phyloP scores from a whole-genome alignment of 2,888 invertebrate genomes.

The Aporophyla nigra region DNA sequence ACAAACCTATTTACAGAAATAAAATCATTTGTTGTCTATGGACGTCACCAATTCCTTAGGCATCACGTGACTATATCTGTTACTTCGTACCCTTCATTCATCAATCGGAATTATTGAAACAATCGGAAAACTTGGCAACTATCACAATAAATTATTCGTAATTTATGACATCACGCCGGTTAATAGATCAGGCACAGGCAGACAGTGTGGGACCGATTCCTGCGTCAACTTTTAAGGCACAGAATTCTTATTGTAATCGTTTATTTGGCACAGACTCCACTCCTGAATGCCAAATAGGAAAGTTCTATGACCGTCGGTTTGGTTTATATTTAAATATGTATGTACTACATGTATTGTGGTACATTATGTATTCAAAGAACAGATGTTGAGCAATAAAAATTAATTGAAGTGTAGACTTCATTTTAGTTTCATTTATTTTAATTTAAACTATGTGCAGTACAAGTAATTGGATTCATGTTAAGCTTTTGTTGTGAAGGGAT shows the following conservation, averaged over 20 bases:
- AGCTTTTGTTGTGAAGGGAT: neutral
- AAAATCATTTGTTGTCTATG: too few species aligned
- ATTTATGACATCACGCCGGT: conserved; percentile 80
- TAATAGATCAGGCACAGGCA: conserved; percentile 82
- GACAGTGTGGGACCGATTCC: conserved; percentile 86
- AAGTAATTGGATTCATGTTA: conserved; percentile 23
- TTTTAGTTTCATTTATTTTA: conserved; percentile 53
- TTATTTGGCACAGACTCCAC: conserved; percentile 86
- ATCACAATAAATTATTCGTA: conserved; percentile 64
- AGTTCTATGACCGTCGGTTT: conserved; percentile 85
- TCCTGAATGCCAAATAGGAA: conserved; percentile 87
- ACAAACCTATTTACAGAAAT: too few species aligned
- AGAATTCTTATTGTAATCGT: conserved; percentile 88
- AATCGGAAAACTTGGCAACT: conserved; percentile 47
- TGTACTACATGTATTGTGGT: conserved; percentile 66
- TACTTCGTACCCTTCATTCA: conserved; percentile 10
- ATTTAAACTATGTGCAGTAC: conserved; percentile 18
- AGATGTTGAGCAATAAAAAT: conserved; percentile 69
- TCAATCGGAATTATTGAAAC: conserved; percentile 33
- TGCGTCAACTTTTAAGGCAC: conserved; percentile 76
- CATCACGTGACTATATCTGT: neutral
- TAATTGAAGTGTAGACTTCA: conserved; percentile 67
- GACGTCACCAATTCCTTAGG: neutral
- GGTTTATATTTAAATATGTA: conserved; percentile 74
- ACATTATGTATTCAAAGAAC: conserved; percentile 70